phyloP scores from a whole-genome alignment of 35 echinoderm and acorn worm genomes.

The Acanthaster planci region DNA sequence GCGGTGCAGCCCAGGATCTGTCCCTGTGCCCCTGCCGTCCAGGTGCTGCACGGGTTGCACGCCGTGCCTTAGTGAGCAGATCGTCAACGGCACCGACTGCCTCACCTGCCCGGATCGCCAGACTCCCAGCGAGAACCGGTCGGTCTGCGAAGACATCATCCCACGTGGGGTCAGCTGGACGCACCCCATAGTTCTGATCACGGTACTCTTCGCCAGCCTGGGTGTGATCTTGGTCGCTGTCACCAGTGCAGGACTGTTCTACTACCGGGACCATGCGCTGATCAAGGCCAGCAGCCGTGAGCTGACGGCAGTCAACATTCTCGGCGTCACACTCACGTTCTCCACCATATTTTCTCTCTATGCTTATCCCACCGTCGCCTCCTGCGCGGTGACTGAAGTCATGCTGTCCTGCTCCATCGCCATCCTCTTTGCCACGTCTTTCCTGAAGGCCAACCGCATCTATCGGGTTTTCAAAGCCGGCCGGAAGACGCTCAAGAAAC shows the following conservation, averaged over 20 bases:
- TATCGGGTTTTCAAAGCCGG: conserved; percentile 35
- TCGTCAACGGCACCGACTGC: conserved; percentile 27
- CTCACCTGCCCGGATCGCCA: not conserved
- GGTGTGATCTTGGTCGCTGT: not conserved
- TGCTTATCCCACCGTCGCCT: not conserved
- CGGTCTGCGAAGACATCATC: not conserved
- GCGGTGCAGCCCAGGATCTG: not conserved
- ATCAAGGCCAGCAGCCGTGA: conserved; percentile 42
- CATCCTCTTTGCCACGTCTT: not conserved
- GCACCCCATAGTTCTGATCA: not conserved
- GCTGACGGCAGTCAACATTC: not conserved
- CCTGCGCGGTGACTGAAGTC: not conserved
- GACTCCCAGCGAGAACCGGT: conserved; percentile 8
- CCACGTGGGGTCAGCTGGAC: not conserved
- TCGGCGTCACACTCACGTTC: not conserved
- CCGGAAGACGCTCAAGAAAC: not conserved
- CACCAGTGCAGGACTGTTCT: not conserved
- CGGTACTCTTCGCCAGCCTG: not conserved
- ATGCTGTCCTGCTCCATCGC: not conserved
- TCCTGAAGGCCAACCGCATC: conserved; percentile 28
- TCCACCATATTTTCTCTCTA: not conserved
- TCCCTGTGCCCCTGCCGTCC: not conserved
- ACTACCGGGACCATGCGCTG: not conserved
- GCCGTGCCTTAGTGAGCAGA: not conserved
- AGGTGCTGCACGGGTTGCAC: conserved; percentile 35